Evolutionary conservation across 2,888 invertebrate genomes (phyloP).

Genomic region (Drosophila anomalata): DNA sequence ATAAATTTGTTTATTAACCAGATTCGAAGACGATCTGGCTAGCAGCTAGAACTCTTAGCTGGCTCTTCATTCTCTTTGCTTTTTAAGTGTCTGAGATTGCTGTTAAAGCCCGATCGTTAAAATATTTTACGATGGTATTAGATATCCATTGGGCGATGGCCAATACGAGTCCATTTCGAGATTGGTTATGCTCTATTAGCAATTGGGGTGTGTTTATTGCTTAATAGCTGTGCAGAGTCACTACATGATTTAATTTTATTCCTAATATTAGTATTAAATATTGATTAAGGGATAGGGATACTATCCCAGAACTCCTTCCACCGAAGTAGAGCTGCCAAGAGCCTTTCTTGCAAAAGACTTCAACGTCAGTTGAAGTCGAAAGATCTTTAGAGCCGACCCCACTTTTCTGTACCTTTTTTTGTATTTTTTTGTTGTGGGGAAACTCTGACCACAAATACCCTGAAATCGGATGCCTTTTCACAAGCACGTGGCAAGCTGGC

Average conservation of each 20-base stretch:
- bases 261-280: too few species aligned
- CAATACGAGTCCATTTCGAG: slow-evolving; percentile 41
- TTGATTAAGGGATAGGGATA: too few species aligned
- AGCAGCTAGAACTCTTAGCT: not conserved
- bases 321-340: not conserved
- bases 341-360: slow-evolving; percentile 23
- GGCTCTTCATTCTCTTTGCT: slow-evolving; percentile 6
- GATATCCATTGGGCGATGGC: slow-evolving; percentile 37
- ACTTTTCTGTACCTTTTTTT: not conserved
- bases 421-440: not conserved
- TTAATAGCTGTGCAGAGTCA: slow-evolving; percentile 35
- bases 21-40: slow-evolving; percentile 28
- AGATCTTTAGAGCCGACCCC: slow-evolving; percentile 28
- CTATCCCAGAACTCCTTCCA: too few species aligned
- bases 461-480: slow-evolving; percentile 40
- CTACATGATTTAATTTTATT: not conserved
- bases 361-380: slow-evolving; percentile 27
- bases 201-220: slow-evolving; percentile 52
- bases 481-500: slow-evolving; percentile 30
- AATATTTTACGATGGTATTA: slow-evolving; percentile 56
- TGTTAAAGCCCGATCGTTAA: slow-evolving; percentile 56
- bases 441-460: slow-evolving; percentile 31
- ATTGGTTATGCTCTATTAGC: slow-evolving; percentile 59
- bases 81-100: slow-evolving; percentile 59
- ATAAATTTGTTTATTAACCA: slow-evolving; percentile 73